Evolutionary conservation across 2,888 invertebrate genomes (phyloP), one percentile per base, ranked within the genome.

Genomic region (Harpagoxenus sublaevis): DNA sequence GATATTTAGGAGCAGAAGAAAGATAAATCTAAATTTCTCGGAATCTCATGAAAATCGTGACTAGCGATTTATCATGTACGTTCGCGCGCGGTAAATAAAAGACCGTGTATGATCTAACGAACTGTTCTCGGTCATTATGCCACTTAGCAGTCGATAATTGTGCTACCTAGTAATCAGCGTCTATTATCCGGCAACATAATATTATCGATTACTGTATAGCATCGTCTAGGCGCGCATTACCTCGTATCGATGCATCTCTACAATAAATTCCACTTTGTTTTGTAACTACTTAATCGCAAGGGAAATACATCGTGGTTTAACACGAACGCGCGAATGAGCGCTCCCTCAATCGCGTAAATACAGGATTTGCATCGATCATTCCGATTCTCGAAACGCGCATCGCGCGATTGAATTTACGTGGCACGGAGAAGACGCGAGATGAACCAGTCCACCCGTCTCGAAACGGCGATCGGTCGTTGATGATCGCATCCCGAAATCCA

Each of bases 131-230:
- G 35, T 39, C 35, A 28, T 65, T 51, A 73, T 62, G 73, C 35
- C 57, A 71, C 31, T 79, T 60, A 60, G 62, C 51, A 51, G 60
- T 57, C 60, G 74, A 73, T 81, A 81, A 81, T 81, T 81, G 79
- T 31, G 48, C 57, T 60, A 28, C n/a, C 60, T 48, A 12, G 60
- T 62, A 73, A 81, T 81, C 79, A 60, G 12, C 60, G 51, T 81
- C 39, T 51, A 60, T 60, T 60, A 73, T 60, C 79, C 48, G 45
- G 51, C 45, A 71, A 81, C 51, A 39, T 81, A 57, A 81, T 45
- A 81, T 73, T 73, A 81, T 39, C 79, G 79, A 73, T 81, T 73
- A 62, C 60, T 42, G 39, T 79, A 60, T 48, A 71, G 10, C 73
- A 73, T 51, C 60, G 73, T 12, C 73, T 60, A 73, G 48, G 60